Conservation (phyloP, 2,888 invertebrate genomes). For the Stegophylla sp. region DNA sequence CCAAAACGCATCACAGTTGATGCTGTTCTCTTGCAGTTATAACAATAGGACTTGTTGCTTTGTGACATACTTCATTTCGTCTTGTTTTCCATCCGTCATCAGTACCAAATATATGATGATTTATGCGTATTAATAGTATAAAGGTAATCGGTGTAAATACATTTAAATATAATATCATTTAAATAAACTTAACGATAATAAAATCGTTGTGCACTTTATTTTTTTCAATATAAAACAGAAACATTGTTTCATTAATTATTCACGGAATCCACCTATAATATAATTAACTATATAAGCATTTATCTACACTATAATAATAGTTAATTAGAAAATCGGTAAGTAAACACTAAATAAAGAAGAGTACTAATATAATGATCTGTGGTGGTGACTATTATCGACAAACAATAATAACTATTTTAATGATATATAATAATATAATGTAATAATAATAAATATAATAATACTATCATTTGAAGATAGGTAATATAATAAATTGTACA, state of each 20-base stretch:
- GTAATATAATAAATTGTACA: background rate
- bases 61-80: background rate
- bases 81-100: background rate
- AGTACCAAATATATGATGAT: background rate
- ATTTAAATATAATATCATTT: slow-evolving; percentile 37
- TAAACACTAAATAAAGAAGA: slow-evolving; percentile 53
- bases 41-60: background rate
- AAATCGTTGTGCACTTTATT: slow-evolving; percentile 52
- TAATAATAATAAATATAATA: slow-evolving; percentile 34
- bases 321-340: slow-evolving; percentile 34
- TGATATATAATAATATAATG: slow-evolving; percentile 39
- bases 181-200: slow-evolving; percentile 46
- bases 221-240: slow-evolving; percentile 53
- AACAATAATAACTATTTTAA: slow-evolving; percentile 48
- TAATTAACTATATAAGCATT: slow-evolving; percentile 42
- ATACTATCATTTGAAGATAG: slow-evolving; percentile 31
- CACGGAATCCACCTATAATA: slow-evolving; percentile 42
- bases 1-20: background rate
- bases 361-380: slow-evolving; percentile 21
- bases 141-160: background rate
- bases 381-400: slow-evolving; percentile 37
- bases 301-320: slow-evolving; percentile 38
- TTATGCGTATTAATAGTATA: background rate
- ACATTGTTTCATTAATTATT: slow-evolving; percentile 36
- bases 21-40: slow-evolving; percentile 4